These are phyloP conservation scores for Lordiphosa mommai DNA, from an alignment of 1,140 invertebrate genomes.

Conservation along the genomic window DNA sequence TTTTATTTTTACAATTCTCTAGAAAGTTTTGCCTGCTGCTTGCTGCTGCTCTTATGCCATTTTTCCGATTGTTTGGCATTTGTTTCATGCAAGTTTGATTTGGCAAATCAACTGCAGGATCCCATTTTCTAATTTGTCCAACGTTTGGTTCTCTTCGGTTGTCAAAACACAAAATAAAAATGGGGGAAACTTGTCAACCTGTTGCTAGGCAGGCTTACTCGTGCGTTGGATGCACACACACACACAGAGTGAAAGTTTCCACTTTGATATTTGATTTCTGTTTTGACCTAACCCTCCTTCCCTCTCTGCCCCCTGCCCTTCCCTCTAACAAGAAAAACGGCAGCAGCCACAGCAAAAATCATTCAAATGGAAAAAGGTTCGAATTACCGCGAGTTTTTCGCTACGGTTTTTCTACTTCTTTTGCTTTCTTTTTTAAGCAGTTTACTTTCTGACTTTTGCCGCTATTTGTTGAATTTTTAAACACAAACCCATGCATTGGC, in stretches of 20 bases:
- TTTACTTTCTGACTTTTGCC: constrained; percentile 60
- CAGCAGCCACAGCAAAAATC: constrained; percentile 41
- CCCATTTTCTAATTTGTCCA: constrained; percentile 26
- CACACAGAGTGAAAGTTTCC: constrained; percentile 40
- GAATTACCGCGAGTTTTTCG: constrained; percentile 67
- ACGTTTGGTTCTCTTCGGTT: constrained; percentile 37
- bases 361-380: constrained; percentile 73
- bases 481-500: constrained; percentile 6
- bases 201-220: constrained; percentile 68
- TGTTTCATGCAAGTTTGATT: constrained; percentile 73
- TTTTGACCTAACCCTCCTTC: constrained; percentile 21
- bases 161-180: constrained; percentile 57
- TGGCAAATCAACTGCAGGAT: constrained; percentile 60
- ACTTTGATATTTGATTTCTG: constrained; percentile 73
- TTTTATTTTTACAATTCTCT: constrained; percentile 58
- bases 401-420: constrained; percentile 12
- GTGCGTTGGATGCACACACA: constrained; percentile 28
- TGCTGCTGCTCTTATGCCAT: too few relatives aligned
- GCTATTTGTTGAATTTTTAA: constrained; percentile 30
- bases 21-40: background rate
- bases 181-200: constrained; percentile 53
- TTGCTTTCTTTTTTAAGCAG: constrained; percentile 24
- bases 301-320: constrained; percentile 6
- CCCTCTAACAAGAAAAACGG: background rate
- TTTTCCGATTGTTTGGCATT: constrained; percentile 45